A percentile compares a stretch with the other conserved stretches of the same genome.
Conservation (phyloP, 2,113 vertebrate species). For the Petrocephalus microphthalmus region DNA sequence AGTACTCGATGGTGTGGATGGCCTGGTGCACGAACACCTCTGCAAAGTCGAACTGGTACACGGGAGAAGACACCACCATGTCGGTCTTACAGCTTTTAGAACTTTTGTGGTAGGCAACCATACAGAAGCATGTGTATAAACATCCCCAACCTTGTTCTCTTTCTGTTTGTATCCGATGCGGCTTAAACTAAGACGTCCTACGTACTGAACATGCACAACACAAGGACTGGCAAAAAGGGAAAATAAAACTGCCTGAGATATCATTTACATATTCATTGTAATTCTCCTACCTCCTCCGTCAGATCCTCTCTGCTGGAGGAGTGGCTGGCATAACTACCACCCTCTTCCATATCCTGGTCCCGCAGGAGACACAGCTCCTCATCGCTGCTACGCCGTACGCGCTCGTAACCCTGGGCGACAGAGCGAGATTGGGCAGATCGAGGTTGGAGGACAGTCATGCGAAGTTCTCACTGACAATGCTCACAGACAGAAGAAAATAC, state of each 20-base stretch:
- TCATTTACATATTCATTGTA: background rate
- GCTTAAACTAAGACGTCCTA: background rate
- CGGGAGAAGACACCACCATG: conserved; percentile 29
- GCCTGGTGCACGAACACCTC: conserved; percentile 82
- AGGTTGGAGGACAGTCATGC: background rate
- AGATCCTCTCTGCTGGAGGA: conserved; percentile 58
- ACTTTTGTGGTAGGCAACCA: background rate
- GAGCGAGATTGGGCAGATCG: conserved; percentile 29
- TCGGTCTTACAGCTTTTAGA: background rate
- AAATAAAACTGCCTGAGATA: background rate
- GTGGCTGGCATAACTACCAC: conserved; percentile 57
- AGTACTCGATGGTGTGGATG: conserved; percentile 95
- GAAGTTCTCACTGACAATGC: background rate
- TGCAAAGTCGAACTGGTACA: conserved; percentile 73
- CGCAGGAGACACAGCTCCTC: conserved; percentile 81
- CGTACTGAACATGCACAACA: background rate
- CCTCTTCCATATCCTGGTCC: conserved; percentile 77
- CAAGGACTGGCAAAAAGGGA: background rate
- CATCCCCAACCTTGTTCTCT: background rate
- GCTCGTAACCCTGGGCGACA: conserved; percentile 72
- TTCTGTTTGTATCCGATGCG: background rate
- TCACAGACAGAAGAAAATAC: background rate
- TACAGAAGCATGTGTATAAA: background rate
- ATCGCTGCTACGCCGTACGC: conserved; percentile 79
- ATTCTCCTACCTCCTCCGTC: conserved; percentile 65